Percentiles rank a stretch among this genome's conserved stretches.
These are phyloP conservation scores for Drosophila setosimentum DNA, from an alignment of 2,888 invertebrate genomes.

Conservation along the genomic window DNA sequence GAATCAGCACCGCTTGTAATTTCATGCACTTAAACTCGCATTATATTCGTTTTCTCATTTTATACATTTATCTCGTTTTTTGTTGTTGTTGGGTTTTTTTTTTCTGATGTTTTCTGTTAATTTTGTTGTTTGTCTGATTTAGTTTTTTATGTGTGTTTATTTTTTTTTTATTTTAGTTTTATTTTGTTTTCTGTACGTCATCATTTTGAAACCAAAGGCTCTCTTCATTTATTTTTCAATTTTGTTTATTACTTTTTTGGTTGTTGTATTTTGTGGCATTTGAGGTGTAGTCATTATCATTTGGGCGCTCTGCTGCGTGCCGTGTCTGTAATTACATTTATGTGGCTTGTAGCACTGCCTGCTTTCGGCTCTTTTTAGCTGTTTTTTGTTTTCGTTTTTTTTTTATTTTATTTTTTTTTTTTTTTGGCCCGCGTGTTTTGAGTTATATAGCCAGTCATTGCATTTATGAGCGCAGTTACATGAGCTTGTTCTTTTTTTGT, in stretches of 20 bases:
- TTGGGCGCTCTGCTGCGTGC: conserved; percentile 48
- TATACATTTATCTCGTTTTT: neutral
- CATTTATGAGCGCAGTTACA: conserved; percentile 61
- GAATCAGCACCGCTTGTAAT: conserved; percentile 58
- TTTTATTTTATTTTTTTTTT: neutral
- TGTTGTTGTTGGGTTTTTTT: conserved; percentile 14
- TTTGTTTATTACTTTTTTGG: conserved; percentile 44
- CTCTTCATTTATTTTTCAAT: conserved; percentile 46
- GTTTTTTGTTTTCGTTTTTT: neutral
- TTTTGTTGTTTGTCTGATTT: conserved; percentile 74
- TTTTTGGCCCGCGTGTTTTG: conserved; percentile 25
- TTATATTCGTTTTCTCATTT: conserved; percentile 45
- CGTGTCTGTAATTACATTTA: conserved; percentile 71
- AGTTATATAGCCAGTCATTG: conserved; percentile 63
- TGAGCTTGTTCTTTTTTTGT: conserved; percentile 23
- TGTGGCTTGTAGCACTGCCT: conserved; percentile 36
- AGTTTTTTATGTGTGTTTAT: conserved; percentile 41
- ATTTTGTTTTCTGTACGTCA: conserved; percentile 60
- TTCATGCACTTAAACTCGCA: conserved; percentile 78
- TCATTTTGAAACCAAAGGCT: conserved; percentile 66
- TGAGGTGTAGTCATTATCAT: conserved; percentile 73
- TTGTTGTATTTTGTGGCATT: conserved; percentile 44
- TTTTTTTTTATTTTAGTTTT: conserved; percentile 19
- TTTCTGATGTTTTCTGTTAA: conserved; percentile 62
- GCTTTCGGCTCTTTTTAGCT: conserved; percentile 27